Evolutionary conservation across 2,888 invertebrate species (phyloP), one percentile per base, ranked within the genome.

Genomic region (Dryadula phaetusa): DNA sequence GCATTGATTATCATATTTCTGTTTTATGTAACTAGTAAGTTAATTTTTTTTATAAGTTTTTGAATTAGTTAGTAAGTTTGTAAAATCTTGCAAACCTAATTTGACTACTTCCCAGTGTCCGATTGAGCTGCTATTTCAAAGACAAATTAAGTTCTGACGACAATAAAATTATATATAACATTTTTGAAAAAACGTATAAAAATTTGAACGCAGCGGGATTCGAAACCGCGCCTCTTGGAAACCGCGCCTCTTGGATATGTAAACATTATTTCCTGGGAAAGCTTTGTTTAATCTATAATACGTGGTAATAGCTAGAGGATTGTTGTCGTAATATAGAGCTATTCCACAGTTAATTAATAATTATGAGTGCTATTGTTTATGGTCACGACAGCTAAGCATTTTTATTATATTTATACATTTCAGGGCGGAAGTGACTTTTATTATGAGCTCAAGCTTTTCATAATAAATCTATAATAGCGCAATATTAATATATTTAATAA

Each of bases 321-420:
- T 54, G 8, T 54, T 37, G 16, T 20, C 34, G 22, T 56, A 56
- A 22, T 40, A 28, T 22, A 37, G 3, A 37, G 20, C 37, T n/a
- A 37, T n/a, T 22, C 37, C 8, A 34, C 14, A 56, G 37, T 56
- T 56, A 56, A 56, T 56, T 56, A n/a, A n/a, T 22, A 40, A 56
- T 40, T 56, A 10, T n/a, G 22, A 40, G 22, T 56, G 54, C 22
- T 14, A 40, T 37, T 56, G 37, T 37, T 56, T 56, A 37, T 56
- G 10, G 54, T 56, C 54, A 56, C 54, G 54, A 56, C 37, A 40
- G n/a, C n/a, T 56, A 56, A 40, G 37, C n/a, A 56, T 56, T 37
- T n/a, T 56, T 56, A 56, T 56, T 56, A 40, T 37, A n/a, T 56
- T 40, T 56, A 34, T 37, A 54, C 20, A 22, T 56, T 56, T 40